A percentile compares a stretch with the other conserved stretches of the same genome.
phyloP scores from a whole-genome alignment of 2,797 vertebrate species.

The Phyllotis vaccarum region DNA sequence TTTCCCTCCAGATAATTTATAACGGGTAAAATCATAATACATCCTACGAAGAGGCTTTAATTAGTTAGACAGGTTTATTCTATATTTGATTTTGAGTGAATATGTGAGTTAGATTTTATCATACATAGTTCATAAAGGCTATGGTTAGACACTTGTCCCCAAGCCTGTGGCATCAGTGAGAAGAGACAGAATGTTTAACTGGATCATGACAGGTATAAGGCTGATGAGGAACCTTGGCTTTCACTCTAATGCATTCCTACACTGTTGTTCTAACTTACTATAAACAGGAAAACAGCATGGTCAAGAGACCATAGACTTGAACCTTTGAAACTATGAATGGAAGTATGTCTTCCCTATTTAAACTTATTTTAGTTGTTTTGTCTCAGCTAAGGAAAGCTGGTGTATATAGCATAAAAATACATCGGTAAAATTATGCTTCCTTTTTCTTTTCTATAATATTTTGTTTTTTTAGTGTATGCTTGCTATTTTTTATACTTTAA shows the following conservation, averaged over 20 bases:
- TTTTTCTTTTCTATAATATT: background rate
- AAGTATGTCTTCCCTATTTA: background rate
- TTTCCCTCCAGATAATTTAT: background rate
- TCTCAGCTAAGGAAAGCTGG: background rate
- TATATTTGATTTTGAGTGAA: background rate
- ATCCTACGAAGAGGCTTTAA: background rate
- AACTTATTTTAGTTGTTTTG: background rate
- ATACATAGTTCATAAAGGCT: background rate
- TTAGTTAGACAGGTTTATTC: background rate
- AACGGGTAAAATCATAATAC: background rate
- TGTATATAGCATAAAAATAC: background rate
- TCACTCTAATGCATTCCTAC: background rate
- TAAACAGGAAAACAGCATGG: background rate
- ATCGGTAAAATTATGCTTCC: background rate
- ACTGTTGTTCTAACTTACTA: background rate
- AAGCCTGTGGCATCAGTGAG: background rate
- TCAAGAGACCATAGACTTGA: background rate
- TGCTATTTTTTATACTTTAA: slow-evolving; percentile 22
- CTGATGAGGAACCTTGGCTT: background rate
- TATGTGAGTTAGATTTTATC: background rate
- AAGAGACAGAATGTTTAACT: background rate
- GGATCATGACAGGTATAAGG: background rate
- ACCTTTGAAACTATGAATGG: background rate
- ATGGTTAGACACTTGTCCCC: background rate
- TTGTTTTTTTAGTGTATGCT: background rate